Percentiles rank a stretch among this genome's conserved stretches.
Evolutionary conservation across 2,888 invertebrate genomes (phyloP).

Genomic region (Dicranocentrus wangi): DNA sequence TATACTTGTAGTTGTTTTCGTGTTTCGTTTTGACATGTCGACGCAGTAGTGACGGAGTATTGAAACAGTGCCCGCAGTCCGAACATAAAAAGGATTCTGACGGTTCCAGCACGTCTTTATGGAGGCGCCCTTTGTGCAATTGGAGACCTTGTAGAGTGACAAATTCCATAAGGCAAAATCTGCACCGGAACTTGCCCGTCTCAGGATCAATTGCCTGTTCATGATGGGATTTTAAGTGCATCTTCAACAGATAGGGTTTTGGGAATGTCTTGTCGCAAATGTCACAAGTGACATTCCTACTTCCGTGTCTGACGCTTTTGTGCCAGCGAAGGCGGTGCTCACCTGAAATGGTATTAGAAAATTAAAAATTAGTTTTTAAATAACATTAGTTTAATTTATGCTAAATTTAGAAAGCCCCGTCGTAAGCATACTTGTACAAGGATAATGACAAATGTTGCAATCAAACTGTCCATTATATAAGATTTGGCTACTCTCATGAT

Average conservation of each 20-base stretch:
- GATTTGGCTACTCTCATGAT: conserved; percentile 19
- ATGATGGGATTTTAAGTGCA: neutral
- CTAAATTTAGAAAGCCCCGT: neutral
- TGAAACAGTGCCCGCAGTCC: conserved; percentile 20
- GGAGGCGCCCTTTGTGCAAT: neutral
- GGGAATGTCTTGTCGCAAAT: conserved; percentile 16
- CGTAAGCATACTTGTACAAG: conserved; percentile 26
- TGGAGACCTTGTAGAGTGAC: neutral
- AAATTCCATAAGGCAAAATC: neutral
- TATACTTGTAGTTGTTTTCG: conserved; percentile 21
- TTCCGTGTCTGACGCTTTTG: neutral
- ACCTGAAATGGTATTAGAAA: neutral
- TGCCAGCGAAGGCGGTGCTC: conserved; percentile 12
- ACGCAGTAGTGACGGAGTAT: neutral
- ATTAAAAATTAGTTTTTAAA: neutral
- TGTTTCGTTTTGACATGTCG: conserved; percentile 30
- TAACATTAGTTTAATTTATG: neutral
- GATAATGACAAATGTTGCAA: conserved; percentile 22
- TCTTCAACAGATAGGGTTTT: neutral
- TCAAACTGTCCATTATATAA: neutral
- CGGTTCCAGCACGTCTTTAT: neutral
- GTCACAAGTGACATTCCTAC: neutral
- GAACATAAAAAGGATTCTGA: neutral
- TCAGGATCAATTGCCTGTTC: neutral
- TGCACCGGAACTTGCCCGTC: conserved; percentile 21